These are phyloP conservation scores for Kryptolebias marmoratus DNA, from an alignment of 2,113 vertebrate genomes.

Conservation along the genomic window DNA sequence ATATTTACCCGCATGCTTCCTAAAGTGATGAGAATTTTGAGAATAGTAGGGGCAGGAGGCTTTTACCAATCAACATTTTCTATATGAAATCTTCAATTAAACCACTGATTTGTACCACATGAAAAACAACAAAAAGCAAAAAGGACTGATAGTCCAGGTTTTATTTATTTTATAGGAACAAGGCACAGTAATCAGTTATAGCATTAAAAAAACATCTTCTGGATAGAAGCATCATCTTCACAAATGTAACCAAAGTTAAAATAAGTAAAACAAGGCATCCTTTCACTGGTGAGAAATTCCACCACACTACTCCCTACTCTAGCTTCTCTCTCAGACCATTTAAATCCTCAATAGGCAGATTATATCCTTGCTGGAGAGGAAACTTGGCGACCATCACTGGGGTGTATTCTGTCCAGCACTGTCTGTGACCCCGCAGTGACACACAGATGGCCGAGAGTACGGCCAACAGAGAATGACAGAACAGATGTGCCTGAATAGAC, in stretches of 20 bases:
- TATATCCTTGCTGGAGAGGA: constrained; percentile 51
- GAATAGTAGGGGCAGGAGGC: too few relatives aligned
- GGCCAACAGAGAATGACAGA: constrained; percentile 11
- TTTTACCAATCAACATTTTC: too few relatives aligned
- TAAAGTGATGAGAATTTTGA: too few relatives aligned
- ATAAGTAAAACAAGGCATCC: constrained; percentile 38
- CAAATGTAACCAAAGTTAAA: neutral
- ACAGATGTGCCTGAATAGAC: constrained; percentile 54
- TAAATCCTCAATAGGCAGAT: constrained; percentile 49
- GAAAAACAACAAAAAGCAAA: too few relatives aligned
- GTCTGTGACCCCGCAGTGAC: constrained; percentile 55
- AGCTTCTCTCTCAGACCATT: constrained; percentile 14
- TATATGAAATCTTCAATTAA: too few relatives aligned
- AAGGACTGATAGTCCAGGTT: too few relatives aligned
- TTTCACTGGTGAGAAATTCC: constrained; percentile 50
- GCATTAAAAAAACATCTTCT: neutral
- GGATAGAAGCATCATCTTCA: neutral
- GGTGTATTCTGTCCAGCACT: constrained; percentile 42
- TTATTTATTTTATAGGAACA: neutral
- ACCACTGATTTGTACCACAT: too few relatives aligned
- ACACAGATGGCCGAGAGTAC: constrained; percentile 53
- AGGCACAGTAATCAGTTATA: neutral
- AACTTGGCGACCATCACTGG: constrained; percentile 44
- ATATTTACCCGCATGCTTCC: too few relatives aligned
- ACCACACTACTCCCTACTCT: constrained; percentile 10